phyloP scores from a whole-genome alignment of 2,888 invertebrate genomes.

The Morinoia aosen region DNA sequence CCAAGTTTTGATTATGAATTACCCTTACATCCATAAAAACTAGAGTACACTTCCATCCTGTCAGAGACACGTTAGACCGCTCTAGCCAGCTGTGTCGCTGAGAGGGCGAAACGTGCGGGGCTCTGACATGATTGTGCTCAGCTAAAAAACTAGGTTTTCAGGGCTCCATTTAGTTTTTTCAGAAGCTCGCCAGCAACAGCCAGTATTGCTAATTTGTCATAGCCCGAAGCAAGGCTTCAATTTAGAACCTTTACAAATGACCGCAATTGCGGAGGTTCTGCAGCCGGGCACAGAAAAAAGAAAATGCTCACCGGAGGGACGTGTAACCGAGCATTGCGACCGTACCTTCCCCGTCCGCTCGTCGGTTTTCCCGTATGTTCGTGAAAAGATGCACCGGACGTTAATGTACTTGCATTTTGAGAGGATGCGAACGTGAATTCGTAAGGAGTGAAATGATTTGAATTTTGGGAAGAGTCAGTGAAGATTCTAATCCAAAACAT shows the following conservation, averaged over 20 bases:
- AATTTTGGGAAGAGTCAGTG: too few relatives aligned
- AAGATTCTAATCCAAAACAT: too few relatives aligned
- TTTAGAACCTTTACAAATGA: conserved; percentile 9
- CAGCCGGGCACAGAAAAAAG: neutral
- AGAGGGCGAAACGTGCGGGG: too few relatives aligned
- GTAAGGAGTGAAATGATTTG: too few relatives aligned
- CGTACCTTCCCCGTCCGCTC: neutral
- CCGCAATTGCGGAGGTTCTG: neutral
- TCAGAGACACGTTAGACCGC: too few relatives aligned
- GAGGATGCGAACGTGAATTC: neutral
- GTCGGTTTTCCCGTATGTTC: neutral
- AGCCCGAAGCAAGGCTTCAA: conserved; percentile 4
- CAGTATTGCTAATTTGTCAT: neutral
- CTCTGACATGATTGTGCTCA: neutral
- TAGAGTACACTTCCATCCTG: too few relatives aligned
- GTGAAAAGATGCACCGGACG: neutral
- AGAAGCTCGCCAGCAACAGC: neutral
- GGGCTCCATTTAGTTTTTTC: neutral
- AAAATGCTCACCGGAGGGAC: neutral
- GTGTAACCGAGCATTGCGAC: too few relatives aligned
- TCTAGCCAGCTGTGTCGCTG: too few relatives aligned
- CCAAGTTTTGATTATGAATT: too few relatives aligned
- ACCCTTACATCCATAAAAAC: too few relatives aligned
- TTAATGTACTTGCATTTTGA: neutral
- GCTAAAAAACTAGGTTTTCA: neutral